Evolutionary conservation across 2,888 invertebrate species (phyloP).

Genomic region (Dexiosoma caninum): DNA sequence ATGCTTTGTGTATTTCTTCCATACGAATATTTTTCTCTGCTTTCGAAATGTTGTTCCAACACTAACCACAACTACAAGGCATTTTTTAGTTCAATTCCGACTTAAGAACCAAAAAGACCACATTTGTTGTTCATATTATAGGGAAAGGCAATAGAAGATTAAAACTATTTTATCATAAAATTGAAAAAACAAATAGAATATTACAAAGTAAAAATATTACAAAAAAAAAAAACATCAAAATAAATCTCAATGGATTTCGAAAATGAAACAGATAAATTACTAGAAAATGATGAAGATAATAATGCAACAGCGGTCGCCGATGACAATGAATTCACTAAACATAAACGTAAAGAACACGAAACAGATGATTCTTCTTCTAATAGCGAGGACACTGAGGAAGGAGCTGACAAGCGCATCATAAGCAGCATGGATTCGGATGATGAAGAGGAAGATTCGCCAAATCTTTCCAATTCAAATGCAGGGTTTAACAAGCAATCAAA

Average conservation of each 20-base stretch:
- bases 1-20: constrained; percentile 11
- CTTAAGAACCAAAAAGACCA: constrained; percentile 54
- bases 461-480: constrained; percentile 27
- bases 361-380: constrained; percentile 40
- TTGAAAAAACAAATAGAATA: too few species aligned
- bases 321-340: constrained; percentile 25
- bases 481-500: constrained; percentile 11
- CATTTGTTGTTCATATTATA: constrained; percentile 14
- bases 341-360: neutral
- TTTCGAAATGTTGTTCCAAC: constrained; percentile 33
- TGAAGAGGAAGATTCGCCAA: constrained; percentile 41
- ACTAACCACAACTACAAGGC: constrained; percentile 27
- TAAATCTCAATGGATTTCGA: constrained; percentile 45
- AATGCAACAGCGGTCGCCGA: neutral
- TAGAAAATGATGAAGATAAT: constrained; percentile 27
- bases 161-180: constrained; percentile 22
- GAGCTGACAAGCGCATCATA: constrained; percentile 25
- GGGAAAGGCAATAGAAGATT: constrained; percentile 26
- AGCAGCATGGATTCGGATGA: constrained; percentile 42
- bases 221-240: neutral
- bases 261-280: constrained; percentile 49
- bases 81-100: constrained; percentile 61
- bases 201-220: neutral
- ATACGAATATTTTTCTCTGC: neutral
- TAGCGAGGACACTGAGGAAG: constrained; percentile 50